A percentile compares a stretch with the other conserved stretches of the same genome.
Conservation (phyloP, 2,888 invertebrate species). For the Eilema sororculum region DNA sequence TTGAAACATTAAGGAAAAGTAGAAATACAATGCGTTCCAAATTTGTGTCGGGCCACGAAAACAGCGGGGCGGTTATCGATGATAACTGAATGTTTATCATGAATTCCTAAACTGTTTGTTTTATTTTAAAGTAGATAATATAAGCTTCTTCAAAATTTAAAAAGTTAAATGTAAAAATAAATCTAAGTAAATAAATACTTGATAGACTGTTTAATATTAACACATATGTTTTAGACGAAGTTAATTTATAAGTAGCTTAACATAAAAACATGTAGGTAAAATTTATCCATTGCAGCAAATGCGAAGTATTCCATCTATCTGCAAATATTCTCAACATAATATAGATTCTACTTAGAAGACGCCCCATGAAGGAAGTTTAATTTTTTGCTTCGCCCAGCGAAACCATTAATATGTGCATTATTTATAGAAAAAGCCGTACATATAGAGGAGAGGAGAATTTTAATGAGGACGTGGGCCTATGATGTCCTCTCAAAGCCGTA, state of each 20-base stretch:
- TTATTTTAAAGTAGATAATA: no score
- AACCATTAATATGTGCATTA: slow-evolving; percentile 1
- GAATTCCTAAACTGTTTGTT: no score
- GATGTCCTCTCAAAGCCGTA: neutral
- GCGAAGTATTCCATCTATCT: neutral
- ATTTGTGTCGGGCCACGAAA: slow-evolving; percentile 30
- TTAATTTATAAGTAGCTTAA: neutral
- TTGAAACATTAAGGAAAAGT: slow-evolving; percentile 67
- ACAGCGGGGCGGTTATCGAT: slow-evolving; percentile 26
- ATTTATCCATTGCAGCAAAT: neutral
- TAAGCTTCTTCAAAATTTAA: no score
- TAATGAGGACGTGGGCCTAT: neutral
- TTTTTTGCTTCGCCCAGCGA: neutral
- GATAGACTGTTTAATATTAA: no score
- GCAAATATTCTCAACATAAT: neutral
- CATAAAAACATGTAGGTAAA: neutral
- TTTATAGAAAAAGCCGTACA: neutral
- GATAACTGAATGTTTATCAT: no score
- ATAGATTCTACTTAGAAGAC: neutral
- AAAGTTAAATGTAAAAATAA: no score
- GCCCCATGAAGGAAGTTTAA: neutral
- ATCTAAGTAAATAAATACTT: no score
- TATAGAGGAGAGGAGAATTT: slow-evolving; percentile 1
- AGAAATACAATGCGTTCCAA: slow-evolving; percentile 47
- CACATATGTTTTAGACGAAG: neutral